Conservation (phyloP, 2,797 vertebrate species). For the Sarcophilus harrisii region DNA sequence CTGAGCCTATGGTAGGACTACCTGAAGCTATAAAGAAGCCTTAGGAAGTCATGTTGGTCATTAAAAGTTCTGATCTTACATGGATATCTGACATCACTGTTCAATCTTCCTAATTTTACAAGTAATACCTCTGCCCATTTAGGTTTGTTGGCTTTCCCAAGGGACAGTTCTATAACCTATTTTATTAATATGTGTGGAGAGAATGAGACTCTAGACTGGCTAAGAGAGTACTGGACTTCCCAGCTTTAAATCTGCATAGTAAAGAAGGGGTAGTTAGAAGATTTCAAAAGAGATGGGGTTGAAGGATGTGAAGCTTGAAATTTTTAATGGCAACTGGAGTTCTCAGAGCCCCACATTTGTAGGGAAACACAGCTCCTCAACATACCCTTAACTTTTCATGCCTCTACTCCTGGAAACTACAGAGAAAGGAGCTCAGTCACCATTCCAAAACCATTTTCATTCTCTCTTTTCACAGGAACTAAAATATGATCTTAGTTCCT, state of each 20-base stretch:
- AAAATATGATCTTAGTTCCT: background rate
- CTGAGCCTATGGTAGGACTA: too few relatives aligned
- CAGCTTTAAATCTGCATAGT: too few relatives aligned
- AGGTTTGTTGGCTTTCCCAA: too few relatives aligned
- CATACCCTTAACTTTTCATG: background rate
- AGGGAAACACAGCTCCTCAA: background rate
- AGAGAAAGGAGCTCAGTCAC: background rate
- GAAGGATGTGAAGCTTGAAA: background rate
- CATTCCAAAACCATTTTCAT: background rate
- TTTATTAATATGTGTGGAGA: too few relatives aligned
- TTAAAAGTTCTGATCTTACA: background rate
- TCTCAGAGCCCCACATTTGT: background rate
- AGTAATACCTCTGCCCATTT: background rate
- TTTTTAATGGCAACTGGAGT: background rate
- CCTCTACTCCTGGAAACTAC: background rate
- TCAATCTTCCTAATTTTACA: background rate
- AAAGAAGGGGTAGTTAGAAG: too few relatives aligned
- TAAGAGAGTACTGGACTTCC: too few relatives aligned
- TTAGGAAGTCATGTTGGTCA: background rate
- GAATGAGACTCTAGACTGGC: too few relatives aligned
- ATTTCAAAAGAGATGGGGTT: too few relatives aligned
- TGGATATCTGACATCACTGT: background rate
- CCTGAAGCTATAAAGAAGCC: background rate
- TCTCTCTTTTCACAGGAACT: background rate
- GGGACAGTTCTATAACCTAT: too few relatives aligned